A percentile compares a stretch with the other conserved stretches of the same genome.
Conservation (phyloP, 2,888 invertebrate species). For the Argyresthia albistria region DNA sequence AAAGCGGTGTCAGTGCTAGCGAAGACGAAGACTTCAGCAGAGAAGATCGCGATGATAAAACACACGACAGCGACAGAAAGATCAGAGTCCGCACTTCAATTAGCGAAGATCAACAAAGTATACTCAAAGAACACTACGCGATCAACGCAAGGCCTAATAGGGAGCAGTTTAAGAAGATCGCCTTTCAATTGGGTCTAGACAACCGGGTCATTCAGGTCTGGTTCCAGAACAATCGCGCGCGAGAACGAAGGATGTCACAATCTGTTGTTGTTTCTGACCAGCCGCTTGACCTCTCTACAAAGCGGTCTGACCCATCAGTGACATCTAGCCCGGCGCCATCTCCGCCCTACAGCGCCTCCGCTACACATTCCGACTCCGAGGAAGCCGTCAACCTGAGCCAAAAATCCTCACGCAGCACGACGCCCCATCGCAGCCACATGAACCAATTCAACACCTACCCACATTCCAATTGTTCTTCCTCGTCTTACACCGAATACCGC, state of each 20-base stretch:
- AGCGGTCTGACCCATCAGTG: constrained; percentile 74
- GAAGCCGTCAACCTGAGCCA: constrained; percentile 86
- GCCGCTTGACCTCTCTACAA: constrained; percentile 92
- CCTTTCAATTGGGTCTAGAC: constrained; percentile 81
- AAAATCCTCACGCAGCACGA: constrained; percentile 76
- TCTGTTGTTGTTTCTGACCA: constrained; percentile 73
- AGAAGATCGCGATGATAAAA: constrained; percentile 66
- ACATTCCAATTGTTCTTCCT: constrained; percentile 75
- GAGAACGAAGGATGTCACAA: constrained; percentile 81
- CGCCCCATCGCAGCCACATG: constrained; percentile 66
- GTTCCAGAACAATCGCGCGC: constrained; percentile 96
- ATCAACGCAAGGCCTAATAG: constrained; percentile 94
- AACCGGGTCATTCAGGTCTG: constrained; percentile 92
- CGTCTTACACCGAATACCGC: constrained; percentile 60
- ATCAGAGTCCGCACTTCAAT: constrained; percentile 94
- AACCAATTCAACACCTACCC: constrained; percentile 56
- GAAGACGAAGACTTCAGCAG: constrained; percentile 74
- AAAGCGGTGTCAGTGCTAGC: constrained; percentile 70
- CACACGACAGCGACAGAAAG: constrained; percentile 79
- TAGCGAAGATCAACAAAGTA: constrained; percentile 92
- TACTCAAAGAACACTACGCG: constrained; percentile 91
- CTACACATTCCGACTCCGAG: constrained; percentile 75
- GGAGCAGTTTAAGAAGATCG: constrained; percentile 93
- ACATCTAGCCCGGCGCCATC: constrained; percentile 75
- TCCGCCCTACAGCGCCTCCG: constrained; percentile 75